Base-by-base conservation (phyloP, 2,888 invertebrate genomes). In the Ectobius pallidus region DNA sequence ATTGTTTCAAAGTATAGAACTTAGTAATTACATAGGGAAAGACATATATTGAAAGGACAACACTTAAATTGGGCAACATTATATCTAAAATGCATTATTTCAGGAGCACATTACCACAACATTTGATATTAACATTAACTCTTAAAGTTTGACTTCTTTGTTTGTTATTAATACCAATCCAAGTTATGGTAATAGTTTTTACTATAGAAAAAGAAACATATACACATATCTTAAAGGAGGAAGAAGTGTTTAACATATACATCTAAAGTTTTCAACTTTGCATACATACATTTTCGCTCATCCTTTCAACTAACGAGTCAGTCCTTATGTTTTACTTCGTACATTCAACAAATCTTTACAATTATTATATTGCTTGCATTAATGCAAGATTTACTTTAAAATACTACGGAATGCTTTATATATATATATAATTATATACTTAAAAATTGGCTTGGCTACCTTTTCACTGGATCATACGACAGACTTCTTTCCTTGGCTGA, bases 391-490 rank as follows among this genome's bases (percentile, higher is more conserved):
- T 63, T 39, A n/a, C 34, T 65, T 65, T 65, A 65, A 65, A 65
- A 65, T 65, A 46, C 16, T 65, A 44, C 18, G 65, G 65, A 65
- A 65, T 46, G 65, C 39, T 65, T 62, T 44, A 27, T 46, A 44
- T 46, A n/a, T n/a, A n/a, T n/a, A n/a, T n/a, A n/a, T n/a, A n/a
- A n/a, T n/a, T n/a, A n/a, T n/a, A n/a, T n/a, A 44, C 30, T 65
- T 65, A 44, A 65, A 65, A 65, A 22, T 46, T 65, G 65, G 65
- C 65, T 27, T 16, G 11, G 30, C 25, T 65, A 46, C 65, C 65
- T 27, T 27, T 30, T 14, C 25, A 58, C 16, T 4, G 58, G 30
- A 58, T 58, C 30, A 58, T n/a, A 58, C n/a, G 58, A 30, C n/a
- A 46, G 27, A 58, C 6, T 14, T 32, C 16, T 30, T 58, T 58